Conservation (phyloP, 2,888 invertebrate species). For the Ochropleura leucogaster region DNA sequence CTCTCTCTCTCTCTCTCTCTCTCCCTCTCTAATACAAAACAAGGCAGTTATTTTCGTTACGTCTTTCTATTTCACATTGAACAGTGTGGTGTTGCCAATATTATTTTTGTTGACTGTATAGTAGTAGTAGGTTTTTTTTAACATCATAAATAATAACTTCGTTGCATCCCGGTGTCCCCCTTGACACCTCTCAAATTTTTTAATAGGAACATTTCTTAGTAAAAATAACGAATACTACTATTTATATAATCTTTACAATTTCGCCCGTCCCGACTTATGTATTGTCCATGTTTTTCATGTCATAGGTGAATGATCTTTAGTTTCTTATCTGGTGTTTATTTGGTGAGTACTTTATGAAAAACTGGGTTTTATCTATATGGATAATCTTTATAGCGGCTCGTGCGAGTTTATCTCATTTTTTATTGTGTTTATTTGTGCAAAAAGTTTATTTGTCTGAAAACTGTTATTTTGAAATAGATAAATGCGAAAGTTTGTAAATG, state of each 20-base stretch:
- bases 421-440: background rate
- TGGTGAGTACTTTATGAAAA: background rate
- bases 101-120: no score
- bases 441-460: background rate
- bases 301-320: conserved; percentile 34
- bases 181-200: no score
- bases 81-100: no score
- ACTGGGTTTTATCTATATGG: conserved; percentile 3
- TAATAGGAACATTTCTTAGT: no score
- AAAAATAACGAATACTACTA: no score
- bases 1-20: no score
- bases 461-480: background rate
- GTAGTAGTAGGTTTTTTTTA: no score
- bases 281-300: background rate
- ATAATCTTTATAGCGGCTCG: conserved; percentile 14
- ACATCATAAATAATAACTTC: no score
- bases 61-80: no score
- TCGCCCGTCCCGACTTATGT: background rate
- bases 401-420: background rate
- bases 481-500: background rate
- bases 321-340: conserved; percentile 25
- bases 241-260: background rate
- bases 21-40: no score
- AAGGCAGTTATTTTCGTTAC: no score
- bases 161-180: no score